phyloP scores from a whole-genome alignment of 2,888 invertebrate species.

The Lathronympha strigana region DNA sequence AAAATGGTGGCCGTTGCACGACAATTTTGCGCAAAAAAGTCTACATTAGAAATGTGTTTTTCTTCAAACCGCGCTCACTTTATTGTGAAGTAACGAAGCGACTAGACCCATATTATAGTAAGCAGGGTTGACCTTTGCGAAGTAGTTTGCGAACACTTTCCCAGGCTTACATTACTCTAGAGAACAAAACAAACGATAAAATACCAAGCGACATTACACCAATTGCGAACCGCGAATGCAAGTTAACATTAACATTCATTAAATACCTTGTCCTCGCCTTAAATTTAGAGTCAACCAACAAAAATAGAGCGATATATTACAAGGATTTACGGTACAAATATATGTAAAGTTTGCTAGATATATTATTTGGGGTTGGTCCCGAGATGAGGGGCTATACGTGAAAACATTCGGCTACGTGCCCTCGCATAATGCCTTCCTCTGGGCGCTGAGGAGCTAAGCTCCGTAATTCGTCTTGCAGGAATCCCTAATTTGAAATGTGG shows the following conservation, averaged over 20 bases:
- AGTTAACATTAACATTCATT: constrained; percentile 79
- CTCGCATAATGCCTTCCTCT: constrained; percentile 78
- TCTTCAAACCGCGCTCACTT: constrained; percentile 24
- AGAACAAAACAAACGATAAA: constrained; percentile 46
- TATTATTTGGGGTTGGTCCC: constrained; percentile 82
- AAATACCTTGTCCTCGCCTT: constrained; percentile 75
- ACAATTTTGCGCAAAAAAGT: constrained; percentile 31
- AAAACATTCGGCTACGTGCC: constrained; percentile 82
- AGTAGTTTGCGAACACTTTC: constrained; percentile 1
- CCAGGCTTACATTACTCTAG: constrained; percentile 31
- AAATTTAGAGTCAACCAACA: constrained; percentile 79
- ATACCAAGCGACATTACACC: constrained; percentile 63
- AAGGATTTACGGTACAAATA: constrained; percentile 84
- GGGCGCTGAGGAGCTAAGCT: constrained; percentile 77
- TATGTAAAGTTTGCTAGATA: constrained; percentile 84
- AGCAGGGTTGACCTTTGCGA: constrained; percentile 17
- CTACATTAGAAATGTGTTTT: constrained; percentile 24
- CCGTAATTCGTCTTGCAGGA: constrained; percentile 82
- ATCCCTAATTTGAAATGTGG: constrained; percentile 83
- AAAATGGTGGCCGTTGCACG: constrained; percentile 37
- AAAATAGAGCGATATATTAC: constrained; percentile 83
- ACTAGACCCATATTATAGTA: constrained; percentile 1
- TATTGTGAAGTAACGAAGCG: constrained; percentile 8
- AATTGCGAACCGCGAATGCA: constrained; percentile 68
- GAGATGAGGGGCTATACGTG: constrained; percentile 79